Base-by-base conservation (phyloP, 1,140 invertebrate genomes). In the Tyrophagus putrescentiae region DNA sequence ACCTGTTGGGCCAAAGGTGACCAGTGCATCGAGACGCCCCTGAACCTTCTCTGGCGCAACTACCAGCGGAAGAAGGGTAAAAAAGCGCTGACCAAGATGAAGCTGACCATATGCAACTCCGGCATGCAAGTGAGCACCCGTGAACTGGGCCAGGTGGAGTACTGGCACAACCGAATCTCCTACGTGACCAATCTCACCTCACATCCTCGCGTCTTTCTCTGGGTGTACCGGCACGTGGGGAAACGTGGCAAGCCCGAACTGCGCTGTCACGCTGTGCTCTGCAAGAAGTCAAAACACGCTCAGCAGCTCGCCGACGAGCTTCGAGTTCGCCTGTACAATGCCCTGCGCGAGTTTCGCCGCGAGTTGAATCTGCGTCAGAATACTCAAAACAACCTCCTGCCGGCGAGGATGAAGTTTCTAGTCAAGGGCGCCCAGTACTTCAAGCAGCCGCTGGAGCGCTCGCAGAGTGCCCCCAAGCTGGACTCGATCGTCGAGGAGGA, bases 1-100 rank as follows among this genome's bases (percentile, higher is more conserved):
- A 98, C 94, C 33, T 85, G 89, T 65, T 92, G 94, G 87, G 92
- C 92, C 63, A 96, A 94, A 82, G 93, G 93, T 68, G 65, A 65
- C 29, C 53, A 57, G 5, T 64, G 60, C 42, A 82, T 93, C 18
- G 93, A 98, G 71, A 92, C 94, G 73, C 92, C 95, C 3, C 76
- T 95, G 58, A 79, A 82, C 36, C 92, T 92, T 3, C 77, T 98
- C 36, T 98, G 94, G 94, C 83, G 87, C 64, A 96, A 96, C 71
- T 87, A 85, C 57, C 16, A 52, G 25, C 65, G n/a, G 60, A 68
- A 31, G 67, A 68, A 23, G 18, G 64, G 31, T 32, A 53, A 25
- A 27, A 29, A 61, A 16, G 16, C 33, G 32, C 33, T 57, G 16
- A 54, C 52, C 7, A 54, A 54, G 13, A 56, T 41, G 48, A 61